A percentile compares a stretch with the other conserved stretches of the same genome.
phyloP scores from a whole-genome alignment of 2,113 vertebrate species.

The Laticauda colubrina region DNA sequence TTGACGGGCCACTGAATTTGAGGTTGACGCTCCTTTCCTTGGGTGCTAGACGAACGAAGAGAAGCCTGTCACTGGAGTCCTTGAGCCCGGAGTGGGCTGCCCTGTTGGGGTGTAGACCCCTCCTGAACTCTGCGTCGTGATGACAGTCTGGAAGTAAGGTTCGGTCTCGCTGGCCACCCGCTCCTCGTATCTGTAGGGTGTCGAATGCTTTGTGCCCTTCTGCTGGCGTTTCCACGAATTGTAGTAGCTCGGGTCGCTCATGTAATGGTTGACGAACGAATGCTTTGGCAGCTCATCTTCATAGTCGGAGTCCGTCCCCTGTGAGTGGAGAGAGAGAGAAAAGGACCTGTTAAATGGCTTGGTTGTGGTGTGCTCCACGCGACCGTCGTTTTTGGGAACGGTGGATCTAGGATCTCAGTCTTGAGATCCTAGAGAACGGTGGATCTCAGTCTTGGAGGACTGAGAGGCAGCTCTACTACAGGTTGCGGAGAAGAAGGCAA shows the following conservation, averaged over 20 bases:
- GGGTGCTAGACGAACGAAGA: constrained; percentile 91
- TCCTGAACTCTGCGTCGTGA: constrained; percentile 92
- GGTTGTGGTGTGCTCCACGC: rapidly evolving
- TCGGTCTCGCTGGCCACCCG: constrained; percentile 77
- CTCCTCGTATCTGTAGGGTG: constrained; percentile 84
- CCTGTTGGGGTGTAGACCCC: constrained; percentile 87
- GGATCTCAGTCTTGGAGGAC: background rate
- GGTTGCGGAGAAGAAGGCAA: background rate
- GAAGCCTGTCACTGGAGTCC: constrained; percentile 93
- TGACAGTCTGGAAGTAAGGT: constrained; percentile 89
- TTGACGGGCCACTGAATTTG: background rate
- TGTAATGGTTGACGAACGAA: constrained; percentile 98
- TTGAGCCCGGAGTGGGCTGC: constrained; percentile 81
- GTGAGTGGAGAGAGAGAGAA: background rate
- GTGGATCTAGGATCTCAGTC: too few relatives aligned
- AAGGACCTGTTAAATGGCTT: background rate
- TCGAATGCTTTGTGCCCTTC: constrained; percentile 76
- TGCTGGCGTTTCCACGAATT: constrained; percentile 94
- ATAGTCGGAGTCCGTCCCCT: constrained; percentile 90
- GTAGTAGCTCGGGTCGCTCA: constrained; percentile 96
- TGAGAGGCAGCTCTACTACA: too few relatives aligned
- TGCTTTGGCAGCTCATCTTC: constrained; percentile 90
- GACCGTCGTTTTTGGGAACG: background rate
- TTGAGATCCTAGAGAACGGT: too few relatives aligned
- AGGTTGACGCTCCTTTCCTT: background rate